These are phyloP conservation scores for Psittacula cyanocephala DNA, from an alignment of 2,113 vertebrate genomes.

Conservation along the genomic window DNA sequence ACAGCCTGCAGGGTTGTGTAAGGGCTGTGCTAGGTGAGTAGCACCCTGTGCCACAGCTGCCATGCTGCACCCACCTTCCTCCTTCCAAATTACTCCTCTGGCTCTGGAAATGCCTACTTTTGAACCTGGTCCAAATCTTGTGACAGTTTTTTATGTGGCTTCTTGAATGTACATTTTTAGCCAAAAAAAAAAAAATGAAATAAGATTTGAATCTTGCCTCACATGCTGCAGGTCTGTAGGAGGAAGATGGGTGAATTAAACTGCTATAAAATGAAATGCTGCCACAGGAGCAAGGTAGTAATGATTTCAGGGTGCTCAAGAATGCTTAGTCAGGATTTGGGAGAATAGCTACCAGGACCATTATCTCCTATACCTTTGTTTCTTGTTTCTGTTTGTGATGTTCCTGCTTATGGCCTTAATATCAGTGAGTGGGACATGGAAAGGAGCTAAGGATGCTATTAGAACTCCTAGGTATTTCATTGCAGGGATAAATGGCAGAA, in stretches of 20 bases:
- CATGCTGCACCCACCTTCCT: not conserved
- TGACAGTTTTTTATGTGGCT: not conserved
- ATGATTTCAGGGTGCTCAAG: not conserved
- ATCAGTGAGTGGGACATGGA: too few relatives aligned
- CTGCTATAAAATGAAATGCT: not conserved
- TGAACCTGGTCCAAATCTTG: not conserved
- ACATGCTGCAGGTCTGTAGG: not conserved
- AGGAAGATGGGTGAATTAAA: not conserved
- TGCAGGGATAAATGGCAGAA: not conserved
- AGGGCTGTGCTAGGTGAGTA: not conserved
- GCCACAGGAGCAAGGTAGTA: not conserved
- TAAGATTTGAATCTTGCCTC: not conserved
- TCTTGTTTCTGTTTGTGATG: not conserved
- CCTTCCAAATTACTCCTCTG: not conserved
- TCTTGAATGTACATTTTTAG: not conserved
- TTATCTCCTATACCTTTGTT: not conserved
- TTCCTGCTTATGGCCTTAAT: not conserved
- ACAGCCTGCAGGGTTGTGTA: rapidly evolving
- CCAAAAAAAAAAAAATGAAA: not conserved
- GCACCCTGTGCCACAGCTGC: not conserved
- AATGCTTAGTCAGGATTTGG: not conserved
- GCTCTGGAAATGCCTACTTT: not conserved
- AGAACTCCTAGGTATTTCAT: not conserved
- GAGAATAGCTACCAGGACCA: not conserved
- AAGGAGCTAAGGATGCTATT: not conserved